Evolutionary conservation across 30 jellyfish, hydroid and myxozoan species (phyloP).

Genomic region (Pseudorhiza aurosa): DNA sequence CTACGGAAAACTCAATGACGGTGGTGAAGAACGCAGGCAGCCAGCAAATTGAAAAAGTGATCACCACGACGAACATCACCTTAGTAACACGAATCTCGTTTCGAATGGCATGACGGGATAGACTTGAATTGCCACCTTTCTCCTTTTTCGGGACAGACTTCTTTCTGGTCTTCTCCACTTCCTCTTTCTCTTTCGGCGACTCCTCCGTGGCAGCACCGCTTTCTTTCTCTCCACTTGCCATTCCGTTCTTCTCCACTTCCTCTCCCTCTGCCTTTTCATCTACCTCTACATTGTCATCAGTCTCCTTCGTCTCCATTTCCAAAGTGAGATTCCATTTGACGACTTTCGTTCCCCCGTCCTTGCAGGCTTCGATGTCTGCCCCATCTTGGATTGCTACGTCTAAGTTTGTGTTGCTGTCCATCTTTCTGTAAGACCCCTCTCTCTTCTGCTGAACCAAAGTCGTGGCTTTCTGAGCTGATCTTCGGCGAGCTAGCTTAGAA

Average conservation of each 20-base stretch:
- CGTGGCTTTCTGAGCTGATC: slow-evolving; percentile 30
- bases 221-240: not conserved
- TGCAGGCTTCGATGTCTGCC: not conserved
- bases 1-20: slow-evolving; percentile 30
- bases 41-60: slow-evolving; percentile 83
- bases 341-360: slow-evolving; percentile 9
- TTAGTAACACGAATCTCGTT: slow-evolving; percentile 78
- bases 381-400: not conserved
- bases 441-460: slow-evolving; percentile 9
- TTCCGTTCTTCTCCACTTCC: not conserved
- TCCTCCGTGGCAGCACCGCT: not conserved
- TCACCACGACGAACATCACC: slow-evolving; percentile 72
- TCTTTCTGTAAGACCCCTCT: slow-evolving; percentile 4
- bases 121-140: not conserved
- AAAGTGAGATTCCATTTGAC: slow-evolving; percentile 17
- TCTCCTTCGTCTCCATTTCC: slow-evolving; percentile 4
- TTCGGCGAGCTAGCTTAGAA: slow-evolving; percentile 28
- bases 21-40: slow-evolving; percentile 83
- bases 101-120: slow-evolving; percentile 24
- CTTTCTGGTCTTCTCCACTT: not conserved
- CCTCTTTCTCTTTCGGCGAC: not conserved
- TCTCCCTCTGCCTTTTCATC: not conserved
- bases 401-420: slow-evolving; percentile 14
- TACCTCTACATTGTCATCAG: not conserved
- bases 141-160: slow-evolving; percentile 5